A percentile compares a stretch with the other conserved stretches of the same genome.
Conservation (phyloP, 2,797 vertebrate species). For the Sebastes steindachneri region DNA sequence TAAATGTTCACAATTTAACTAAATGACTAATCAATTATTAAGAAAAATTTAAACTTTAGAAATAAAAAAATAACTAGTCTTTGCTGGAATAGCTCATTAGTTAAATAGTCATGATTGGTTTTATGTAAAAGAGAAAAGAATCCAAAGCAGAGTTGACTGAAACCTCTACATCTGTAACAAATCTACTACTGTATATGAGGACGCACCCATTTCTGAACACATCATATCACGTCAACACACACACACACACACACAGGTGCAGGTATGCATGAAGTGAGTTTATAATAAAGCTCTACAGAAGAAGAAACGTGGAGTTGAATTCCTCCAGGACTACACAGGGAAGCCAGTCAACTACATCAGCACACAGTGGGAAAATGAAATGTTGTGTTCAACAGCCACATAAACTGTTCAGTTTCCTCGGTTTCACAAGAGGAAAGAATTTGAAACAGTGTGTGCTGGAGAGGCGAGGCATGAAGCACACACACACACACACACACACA, state of each 20-base stretch:
- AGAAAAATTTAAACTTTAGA: neutral
- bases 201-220: neutral
- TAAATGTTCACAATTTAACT: neutral
- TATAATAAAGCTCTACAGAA: neutral
- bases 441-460: constrained; percentile 47
- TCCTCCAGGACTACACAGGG: constrained; percentile 33
- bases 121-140: neutral
- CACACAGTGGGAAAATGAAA: constrained; percentile 69
- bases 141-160: neutral
- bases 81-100: neutral
- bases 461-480: constrained; percentile 42
- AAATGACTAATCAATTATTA: neutral
- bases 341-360: constrained; percentile 59
- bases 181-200: neutral
- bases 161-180: neutral
- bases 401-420: constrained; percentile 62
- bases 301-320: constrained; percentile 31
- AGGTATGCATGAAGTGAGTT: constrained; percentile 9
- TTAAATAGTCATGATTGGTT: neutral
- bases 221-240: no score
- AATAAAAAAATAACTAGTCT: neutral
- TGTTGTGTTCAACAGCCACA: constrained; percentile 67
- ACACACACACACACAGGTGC: neutral
- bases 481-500: constrained; percentile 14
- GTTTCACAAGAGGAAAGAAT: constrained; percentile 74